phyloP scores from a whole-genome alignment of 1,140 invertebrate species.

The Heterodera schachtii region DNA sequence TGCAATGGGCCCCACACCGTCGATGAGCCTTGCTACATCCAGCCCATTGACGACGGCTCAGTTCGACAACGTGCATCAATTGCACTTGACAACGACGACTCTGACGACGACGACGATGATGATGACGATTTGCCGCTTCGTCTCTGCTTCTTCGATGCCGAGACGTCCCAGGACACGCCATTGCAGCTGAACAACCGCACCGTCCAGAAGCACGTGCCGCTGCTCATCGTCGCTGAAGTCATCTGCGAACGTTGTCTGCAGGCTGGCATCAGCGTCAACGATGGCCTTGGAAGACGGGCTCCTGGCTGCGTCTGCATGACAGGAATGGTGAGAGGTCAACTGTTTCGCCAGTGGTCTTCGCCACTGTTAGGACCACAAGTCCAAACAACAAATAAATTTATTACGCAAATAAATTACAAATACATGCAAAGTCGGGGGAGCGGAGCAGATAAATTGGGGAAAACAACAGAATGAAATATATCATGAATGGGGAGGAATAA shows the following conservation, averaged over 20 bases:
- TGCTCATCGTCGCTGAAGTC: not conserved
- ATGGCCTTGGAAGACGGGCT: not conserved
- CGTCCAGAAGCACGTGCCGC: not conserved
- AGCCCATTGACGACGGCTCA: not conserved
- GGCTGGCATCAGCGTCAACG: not conserved
- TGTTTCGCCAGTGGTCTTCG: not conserved
- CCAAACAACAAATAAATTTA: too few species aligned
- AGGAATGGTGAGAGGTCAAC: not conserved
- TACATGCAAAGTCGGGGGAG: too few species aligned
- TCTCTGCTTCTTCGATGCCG: not conserved
- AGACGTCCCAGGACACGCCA: not conserved
- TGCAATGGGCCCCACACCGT: conserved; percentile 1
- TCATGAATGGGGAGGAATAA: too few species aligned
- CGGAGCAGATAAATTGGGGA: too few species aligned
- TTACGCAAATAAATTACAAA: too few species aligned
- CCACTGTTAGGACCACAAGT: too few species aligned
- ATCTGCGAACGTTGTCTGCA: not conserved
- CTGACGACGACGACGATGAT: not conserved
- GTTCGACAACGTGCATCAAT: not conserved
- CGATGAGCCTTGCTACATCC: not conserved
- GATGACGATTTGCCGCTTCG: not conserved
- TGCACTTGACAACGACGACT: not conserved
- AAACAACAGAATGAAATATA: too few species aligned
- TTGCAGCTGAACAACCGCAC: not conserved
- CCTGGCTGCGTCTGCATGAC: not conserved